These are phyloP conservation scores for Cyrtorhinus lividipennis DNA, from an alignment of 1,140 invertebrate species.

Conservation along the genomic window DNA sequence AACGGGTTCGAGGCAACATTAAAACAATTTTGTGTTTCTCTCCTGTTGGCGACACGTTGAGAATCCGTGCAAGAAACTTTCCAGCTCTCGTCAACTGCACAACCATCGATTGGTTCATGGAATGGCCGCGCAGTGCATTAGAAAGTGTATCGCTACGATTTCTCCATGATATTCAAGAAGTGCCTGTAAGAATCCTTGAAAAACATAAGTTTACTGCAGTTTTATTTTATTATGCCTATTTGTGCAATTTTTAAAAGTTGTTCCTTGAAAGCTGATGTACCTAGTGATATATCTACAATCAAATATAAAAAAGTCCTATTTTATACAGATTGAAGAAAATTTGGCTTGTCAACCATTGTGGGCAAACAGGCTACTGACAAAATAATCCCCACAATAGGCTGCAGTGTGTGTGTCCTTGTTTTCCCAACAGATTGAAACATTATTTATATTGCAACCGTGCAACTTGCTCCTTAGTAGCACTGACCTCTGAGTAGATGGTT, in stretches of 20 bases:
- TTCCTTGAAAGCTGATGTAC: too few relatives aligned
- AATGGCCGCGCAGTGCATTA: conserved; percentile 84
- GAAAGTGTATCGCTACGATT: conserved; percentile 76
- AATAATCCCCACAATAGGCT: too few relatives aligned
- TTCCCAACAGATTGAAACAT: too few relatives aligned
- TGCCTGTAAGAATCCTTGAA: conserved; percentile 37
- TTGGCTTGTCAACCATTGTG: too few relatives aligned
- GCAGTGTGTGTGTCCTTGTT: too few relatives aligned
- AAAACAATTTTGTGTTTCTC: conserved; percentile 88
- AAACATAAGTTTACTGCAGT: background rate
- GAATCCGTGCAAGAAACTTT: conserved; percentile 77
- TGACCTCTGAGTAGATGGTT: too few relatives aligned
- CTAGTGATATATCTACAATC: too few relatives aligned
- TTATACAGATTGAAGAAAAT: too few relatives aligned
- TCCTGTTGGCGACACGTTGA: conserved; percentile 70
- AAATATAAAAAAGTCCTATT: too few relatives aligned
- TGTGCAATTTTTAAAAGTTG: background rate
- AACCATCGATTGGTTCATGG: conserved; percentile 89
- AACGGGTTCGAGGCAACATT: conserved; percentile 58
- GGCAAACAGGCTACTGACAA: too few relatives aligned
- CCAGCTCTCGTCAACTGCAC: conserved; percentile 87
- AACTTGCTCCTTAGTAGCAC: too few relatives aligned
- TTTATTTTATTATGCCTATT: background rate
- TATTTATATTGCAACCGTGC: too few relatives aligned
- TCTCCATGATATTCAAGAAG: conserved; percentile 53